Evolutionary conservation across 64 coral and sea anemone genomes (phyloP).

Genomic region (Astreopora myriophthalma): DNA sequence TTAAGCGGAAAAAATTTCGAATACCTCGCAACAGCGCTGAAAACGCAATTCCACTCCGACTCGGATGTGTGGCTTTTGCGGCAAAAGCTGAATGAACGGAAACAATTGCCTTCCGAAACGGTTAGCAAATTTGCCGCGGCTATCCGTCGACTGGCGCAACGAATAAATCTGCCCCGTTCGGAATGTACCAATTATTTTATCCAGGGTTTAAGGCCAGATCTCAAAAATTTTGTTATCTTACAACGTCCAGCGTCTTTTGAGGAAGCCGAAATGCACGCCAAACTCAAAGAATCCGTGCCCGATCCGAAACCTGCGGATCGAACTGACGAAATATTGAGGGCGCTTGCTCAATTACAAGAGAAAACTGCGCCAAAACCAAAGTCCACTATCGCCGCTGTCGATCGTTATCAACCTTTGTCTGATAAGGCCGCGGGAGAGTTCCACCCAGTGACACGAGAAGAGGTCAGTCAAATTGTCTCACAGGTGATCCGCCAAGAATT

Average conservation of each 20-base stretch:
- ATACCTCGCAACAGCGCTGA: not conserved
- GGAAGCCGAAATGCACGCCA: not conserved
- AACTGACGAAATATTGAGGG: not conserved
- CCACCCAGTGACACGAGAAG: not conserved
- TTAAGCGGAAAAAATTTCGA: not conserved
- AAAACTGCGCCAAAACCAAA: not conserved
- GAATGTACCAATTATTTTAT: conserved; percentile 57
- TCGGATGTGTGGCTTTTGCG: conserved; percentile 26
- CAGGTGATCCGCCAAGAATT: not conserved
- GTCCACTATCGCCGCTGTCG: not conserved
- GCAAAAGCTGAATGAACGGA: conserved; percentile 22
- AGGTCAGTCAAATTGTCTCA: not conserved
- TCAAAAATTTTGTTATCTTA: conserved; percentile 1
- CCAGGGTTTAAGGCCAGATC: not conserved
- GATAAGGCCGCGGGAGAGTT: not conserved
- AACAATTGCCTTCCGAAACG: conserved; percentile 28
- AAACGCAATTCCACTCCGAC: conserved; percentile 43
- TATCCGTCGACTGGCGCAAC: not conserved
- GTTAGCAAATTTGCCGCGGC: conserved; percentile 8
- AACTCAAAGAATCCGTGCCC: not conserved
- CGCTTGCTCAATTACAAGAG: not conserved
- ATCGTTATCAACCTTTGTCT: not conserved
- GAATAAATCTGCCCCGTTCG: conserved; percentile 31
- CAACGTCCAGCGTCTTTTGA: not conserved
- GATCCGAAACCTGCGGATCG: not conserved